These are phyloP conservation scores for Bombycilla garrulus DNA, from an alignment of 2,113 vertebrate genomes.

Conservation along the genomic window DNA sequence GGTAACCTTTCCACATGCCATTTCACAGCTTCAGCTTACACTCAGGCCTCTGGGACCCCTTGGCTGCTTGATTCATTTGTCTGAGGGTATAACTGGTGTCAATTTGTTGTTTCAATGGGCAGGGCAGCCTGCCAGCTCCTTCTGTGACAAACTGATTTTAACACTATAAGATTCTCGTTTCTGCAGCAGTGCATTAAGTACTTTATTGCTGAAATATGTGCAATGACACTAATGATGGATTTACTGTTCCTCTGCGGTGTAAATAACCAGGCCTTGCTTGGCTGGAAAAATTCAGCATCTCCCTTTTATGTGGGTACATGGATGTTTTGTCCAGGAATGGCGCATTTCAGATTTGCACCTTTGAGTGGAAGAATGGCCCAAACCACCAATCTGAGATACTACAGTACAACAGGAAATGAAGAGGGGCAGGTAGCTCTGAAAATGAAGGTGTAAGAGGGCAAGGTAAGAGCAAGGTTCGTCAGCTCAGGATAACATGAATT, in stretches of 20 bases:
- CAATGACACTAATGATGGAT: background rate
- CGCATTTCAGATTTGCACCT: background rate
- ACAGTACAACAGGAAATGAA: background rate
- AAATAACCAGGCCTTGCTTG: background rate
- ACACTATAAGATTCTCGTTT: background rate
- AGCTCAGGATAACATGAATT: background rate
- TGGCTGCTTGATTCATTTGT: background rate
- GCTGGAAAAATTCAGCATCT: background rate
- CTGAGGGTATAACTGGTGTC: background rate
- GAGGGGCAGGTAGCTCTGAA: background rate
- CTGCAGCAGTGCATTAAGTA: background rate
- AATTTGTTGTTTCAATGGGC: constrained; percentile 17
- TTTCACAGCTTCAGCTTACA: background rate
- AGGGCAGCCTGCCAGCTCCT: constrained; percentile 30
- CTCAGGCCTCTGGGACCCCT: background rate
- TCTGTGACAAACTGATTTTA: constrained; percentile 47
- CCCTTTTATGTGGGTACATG: background rate
- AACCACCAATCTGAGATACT: background rate
- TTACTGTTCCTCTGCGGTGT: constrained; percentile 6
- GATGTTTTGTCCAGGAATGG: background rate
- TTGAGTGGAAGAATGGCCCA: background rate
- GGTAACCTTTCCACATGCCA: background rate
- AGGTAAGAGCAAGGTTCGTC: background rate
- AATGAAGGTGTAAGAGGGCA: background rate
- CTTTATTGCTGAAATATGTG: constrained; percentile 15